Conservation (phyloP, 2,888 invertebrate genomes). For the Sinopyrophorus schimmeli region DNA sequence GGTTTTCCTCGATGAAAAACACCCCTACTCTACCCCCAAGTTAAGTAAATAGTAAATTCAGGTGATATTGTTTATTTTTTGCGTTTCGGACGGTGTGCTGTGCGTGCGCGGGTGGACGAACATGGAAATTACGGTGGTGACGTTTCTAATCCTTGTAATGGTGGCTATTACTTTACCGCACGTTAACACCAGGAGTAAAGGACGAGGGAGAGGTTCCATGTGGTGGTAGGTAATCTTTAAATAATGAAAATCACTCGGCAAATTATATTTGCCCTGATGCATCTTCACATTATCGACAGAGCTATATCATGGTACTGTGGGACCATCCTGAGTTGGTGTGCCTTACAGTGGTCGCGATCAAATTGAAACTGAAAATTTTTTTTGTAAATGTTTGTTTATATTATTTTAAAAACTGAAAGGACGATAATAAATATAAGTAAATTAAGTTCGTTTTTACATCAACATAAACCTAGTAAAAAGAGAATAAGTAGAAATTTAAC, state of each 20-base stretch:
- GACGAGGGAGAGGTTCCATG: slow-evolving; percentile 85
- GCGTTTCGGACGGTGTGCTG: slow-evolving; percentile 47
- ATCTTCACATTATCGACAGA: no score
- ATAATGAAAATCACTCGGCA: neutral
- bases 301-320: no score
- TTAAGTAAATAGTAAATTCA: slow-evolving; percentile 52
- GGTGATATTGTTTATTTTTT: slow-evolving; percentile 57
- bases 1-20: slow-evolving; percentile 45
- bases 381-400: no score
- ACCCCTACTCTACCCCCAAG: slow-evolving; percentile 51
- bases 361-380: no score
- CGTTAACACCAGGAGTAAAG: slow-evolving; percentile 56
- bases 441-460: no score
- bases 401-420: no score
- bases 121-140: slow-evolving; percentile 42
- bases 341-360: no score
- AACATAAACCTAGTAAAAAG: no score
- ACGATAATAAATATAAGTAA: no score
- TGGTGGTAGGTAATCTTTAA: slow-evolving; percentile 77
- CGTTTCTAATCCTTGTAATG: slow-evolving; percentile 33
- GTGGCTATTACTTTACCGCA: slow-evolving; percentile 31
- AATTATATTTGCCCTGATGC: no score
- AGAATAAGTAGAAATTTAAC: no score
- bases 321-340: no score
- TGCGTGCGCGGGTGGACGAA: slow-evolving; percentile 47